A percentile compares a stretch with the other conserved stretches of the same genome.
Evolutionary conservation across 2,113 vertebrate species (phyloP).

Genomic region (Pelobates fuscus): DNA sequence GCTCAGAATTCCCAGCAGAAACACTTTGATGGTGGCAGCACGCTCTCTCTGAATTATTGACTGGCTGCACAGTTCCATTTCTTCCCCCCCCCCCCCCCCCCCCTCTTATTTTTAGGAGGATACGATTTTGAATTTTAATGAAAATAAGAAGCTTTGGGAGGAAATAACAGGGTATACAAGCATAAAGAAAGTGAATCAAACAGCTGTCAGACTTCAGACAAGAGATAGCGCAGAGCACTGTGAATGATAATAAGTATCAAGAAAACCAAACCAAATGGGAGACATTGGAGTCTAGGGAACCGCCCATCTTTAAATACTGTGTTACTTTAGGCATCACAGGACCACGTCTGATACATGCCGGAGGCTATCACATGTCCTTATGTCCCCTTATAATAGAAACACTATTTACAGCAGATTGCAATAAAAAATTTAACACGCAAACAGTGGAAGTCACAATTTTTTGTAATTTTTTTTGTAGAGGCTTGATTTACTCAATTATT

Average conservation of each 20-base stretch:
- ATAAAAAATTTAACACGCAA: too few species aligned
- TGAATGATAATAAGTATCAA: conserved; percentile 22
- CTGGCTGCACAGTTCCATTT: conserved; percentile 10
- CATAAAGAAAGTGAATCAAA: conserved; percentile 13
- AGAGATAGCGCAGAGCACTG: conserved; percentile 14
- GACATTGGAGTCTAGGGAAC: conserved; percentile 4
- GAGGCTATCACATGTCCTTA: neutral
- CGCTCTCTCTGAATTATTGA: conserved; percentile 31
- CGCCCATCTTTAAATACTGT: neutral
- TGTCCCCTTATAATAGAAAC: neutral
- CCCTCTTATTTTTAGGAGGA: neutral
- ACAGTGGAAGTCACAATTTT: too few species aligned
- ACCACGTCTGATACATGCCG: neutral
- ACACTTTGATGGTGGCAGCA: conserved; percentile 24
- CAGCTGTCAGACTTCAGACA: conserved; percentile 28
- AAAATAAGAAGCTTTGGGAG: conserved; percentile 1
- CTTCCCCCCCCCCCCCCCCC: too few species aligned
- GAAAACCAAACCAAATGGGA: neutral
- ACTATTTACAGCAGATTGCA: neutral
- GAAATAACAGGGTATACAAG: conserved; percentile 16
- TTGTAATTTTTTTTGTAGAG: too few species aligned
- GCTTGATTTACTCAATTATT: too few species aligned
- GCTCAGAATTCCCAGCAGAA: conserved; percentile 33
- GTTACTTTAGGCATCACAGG: neutral
- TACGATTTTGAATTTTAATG: conserved; percentile 36